Evolutionary conservation across 2,113 vertebrate species (phyloP).

Genomic region (Entelurus aequoreus): DNA sequence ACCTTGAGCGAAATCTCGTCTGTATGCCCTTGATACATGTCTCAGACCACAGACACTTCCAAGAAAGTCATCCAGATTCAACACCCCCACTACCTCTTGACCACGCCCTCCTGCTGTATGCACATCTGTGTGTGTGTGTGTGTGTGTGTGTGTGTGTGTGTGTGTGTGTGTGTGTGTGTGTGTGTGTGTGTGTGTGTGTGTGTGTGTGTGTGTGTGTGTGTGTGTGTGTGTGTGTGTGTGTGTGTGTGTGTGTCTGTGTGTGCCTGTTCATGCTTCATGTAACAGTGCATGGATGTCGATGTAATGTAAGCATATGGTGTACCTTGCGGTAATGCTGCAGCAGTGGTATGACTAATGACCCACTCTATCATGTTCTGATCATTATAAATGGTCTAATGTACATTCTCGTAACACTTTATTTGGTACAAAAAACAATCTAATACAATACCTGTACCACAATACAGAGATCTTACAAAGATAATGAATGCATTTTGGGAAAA

Average conservation of each 20-base stretch:
- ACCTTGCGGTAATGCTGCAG: background rate
- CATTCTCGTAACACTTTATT: background rate
- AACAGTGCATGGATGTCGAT: conserved; percentile 9
- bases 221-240: conserved; percentile 2
- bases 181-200: background rate
- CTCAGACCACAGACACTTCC: conserved; percentile 43
- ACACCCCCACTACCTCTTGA: background rate
- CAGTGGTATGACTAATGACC: background rate
- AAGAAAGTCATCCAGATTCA: conserved; percentile 34
- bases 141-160: conserved; percentile 12
- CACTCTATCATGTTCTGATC: background rate
- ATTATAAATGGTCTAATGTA: background rate
- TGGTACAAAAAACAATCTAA: too few relatives aligned
- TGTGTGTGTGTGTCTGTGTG: background rate
- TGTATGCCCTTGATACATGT: conserved; percentile 41
- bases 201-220: conserved; percentile 16
- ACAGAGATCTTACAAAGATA: too few relatives aligned
- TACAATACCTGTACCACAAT: too few relatives aligned
- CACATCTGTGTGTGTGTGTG: conserved; percentile 11
- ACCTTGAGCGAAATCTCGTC: conserved; percentile 50
- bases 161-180: background rate
- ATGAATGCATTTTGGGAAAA: too few relatives aligned
- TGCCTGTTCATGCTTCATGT: conserved; percentile 9
- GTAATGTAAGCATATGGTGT: conserved; percentile 24
- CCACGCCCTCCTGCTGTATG: background rate